These are phyloP conservation scores for Vanessa cardui DNA, from an alignment of 2,888 invertebrate genomes.

Conservation along the genomic window DNA sequence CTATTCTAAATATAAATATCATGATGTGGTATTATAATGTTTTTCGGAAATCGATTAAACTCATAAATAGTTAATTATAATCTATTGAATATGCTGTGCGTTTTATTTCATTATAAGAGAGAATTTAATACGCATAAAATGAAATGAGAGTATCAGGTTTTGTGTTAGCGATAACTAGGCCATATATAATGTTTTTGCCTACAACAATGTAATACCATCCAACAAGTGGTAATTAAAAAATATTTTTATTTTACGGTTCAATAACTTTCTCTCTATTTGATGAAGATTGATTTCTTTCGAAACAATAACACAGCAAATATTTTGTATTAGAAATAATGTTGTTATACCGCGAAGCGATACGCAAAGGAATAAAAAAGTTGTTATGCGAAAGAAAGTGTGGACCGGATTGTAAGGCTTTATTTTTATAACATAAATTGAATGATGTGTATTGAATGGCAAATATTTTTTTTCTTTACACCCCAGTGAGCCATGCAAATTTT, in stretches of 20 bases:
- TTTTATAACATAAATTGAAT: slow-evolving; percentile 52
- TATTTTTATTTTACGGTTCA: slow-evolving; percentile 7
- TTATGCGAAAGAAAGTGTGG: slow-evolving; percentile 74
- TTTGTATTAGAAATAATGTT: slow-evolving; percentile 19
- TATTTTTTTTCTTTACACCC: slow-evolving; percentile 22
- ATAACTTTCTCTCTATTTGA: slow-evolving; percentile 1
- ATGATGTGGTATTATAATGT: no score
- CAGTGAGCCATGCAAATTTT: slow-evolving; percentile 61
- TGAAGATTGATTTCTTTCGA: slow-evolving; percentile 20
- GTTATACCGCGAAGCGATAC: slow-evolving; percentile 45
- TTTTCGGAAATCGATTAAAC: no score
- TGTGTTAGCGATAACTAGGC: background rate
- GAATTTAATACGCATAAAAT: no score
- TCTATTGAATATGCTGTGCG: no score
- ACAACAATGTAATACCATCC: background rate
- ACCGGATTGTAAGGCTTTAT: slow-evolving; percentile 63
- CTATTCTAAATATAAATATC: background rate
- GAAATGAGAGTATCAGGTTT: background rate
- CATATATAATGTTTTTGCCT: background rate
- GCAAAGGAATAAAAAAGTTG: slow-evolving; percentile 61
- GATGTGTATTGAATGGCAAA: slow-evolving; percentile 59
- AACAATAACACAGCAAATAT: slow-evolving; percentile 3
- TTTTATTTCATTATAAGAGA: no score
- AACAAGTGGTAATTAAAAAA: background rate
- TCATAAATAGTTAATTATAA: no score